phyloP scores from a whole-genome alignment of 1,140 invertebrate species.

The Hyles euphorbiae region DNA sequence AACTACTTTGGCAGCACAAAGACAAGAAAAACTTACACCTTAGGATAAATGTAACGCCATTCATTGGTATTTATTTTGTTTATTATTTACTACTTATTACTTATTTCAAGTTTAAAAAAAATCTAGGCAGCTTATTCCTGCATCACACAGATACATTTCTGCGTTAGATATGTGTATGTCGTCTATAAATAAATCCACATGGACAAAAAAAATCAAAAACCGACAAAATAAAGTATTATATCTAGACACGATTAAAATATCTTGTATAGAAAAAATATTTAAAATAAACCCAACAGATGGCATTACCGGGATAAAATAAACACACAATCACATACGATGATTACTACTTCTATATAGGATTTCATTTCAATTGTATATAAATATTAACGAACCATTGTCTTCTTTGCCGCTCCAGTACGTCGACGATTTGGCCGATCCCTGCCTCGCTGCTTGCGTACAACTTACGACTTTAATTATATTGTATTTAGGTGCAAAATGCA shows the following conservation, averaged over 20 bases:
- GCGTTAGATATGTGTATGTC: too few relatives aligned
- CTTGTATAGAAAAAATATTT: not conserved
- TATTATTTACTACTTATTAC: not conserved
- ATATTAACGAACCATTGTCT: slow-evolving; percentile 66
- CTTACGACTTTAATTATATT: slow-evolving; percentile 40
- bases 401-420: slow-evolving; percentile 70
- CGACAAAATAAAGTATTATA: too few relatives aligned
- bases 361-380: slow-evolving; percentile 32
- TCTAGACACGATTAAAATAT: too few relatives aligned
- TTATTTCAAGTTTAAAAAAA: too few relatives aligned
- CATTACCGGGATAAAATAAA: slow-evolving; percentile 40
- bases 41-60: slow-evolving; percentile 28
- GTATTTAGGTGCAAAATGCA: not conserved
- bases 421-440: slow-evolving; percentile 62
- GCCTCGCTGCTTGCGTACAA: slow-evolving; percentile 69
- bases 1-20: slow-evolving; percentile 53
- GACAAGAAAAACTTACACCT: slow-evolving; percentile 51
- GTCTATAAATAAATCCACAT: too few relatives aligned
- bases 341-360: slow-evolving; percentile 50
- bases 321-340: slow-evolving; percentile 60
- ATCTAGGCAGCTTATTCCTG: too few relatives aligned
- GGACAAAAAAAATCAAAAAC: too few relatives aligned
- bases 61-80: slow-evolving; percentile 27
- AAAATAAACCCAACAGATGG: slow-evolving; percentile 44
- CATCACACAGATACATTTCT: too few relatives aligned